Conservation (phyloP, 2,888 invertebrate genomes). For the Cheilosia vulpina region DNA sequence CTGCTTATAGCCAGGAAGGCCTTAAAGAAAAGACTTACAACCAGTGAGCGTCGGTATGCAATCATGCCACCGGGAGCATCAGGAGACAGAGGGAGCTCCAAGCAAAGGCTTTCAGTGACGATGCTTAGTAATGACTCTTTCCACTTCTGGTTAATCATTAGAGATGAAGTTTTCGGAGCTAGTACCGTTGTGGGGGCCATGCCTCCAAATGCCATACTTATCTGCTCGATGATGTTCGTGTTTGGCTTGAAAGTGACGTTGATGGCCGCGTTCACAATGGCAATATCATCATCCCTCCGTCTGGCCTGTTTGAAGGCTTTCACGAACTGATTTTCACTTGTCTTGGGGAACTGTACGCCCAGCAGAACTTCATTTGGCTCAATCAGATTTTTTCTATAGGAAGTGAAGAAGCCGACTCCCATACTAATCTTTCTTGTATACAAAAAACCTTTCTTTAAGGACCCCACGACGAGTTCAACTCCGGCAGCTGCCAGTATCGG, state of each 20-base stretch:
- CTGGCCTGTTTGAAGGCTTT: slow-evolving; percentile 96
- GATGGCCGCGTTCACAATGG: slow-evolving; percentile 95
- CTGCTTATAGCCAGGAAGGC: slow-evolving; percentile 87
- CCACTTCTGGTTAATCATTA: slow-evolving; percentile 87
- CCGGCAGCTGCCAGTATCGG: slow-evolving; percentile 94
- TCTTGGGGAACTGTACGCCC: slow-evolving; percentile 91
- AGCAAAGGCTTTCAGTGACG: slow-evolving; percentile 86
- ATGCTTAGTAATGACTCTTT: slow-evolving; percentile 86
- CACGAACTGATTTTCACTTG: slow-evolving; percentile 88
- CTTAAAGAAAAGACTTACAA: slow-evolving; percentile 90
- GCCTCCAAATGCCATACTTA: slow-evolving; percentile 93
- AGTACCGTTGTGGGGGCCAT: slow-evolving; percentile 94
- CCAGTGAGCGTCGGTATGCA: slow-evolving; percentile 90
- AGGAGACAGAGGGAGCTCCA: slow-evolving; percentile 90
- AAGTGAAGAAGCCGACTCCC: slow-evolving; percentile 92
- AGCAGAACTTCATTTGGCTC: slow-evolving; percentile 91
- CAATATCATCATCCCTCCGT: slow-evolving; percentile 96
- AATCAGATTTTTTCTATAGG: slow-evolving; percentile 92
- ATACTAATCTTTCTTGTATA: slow-evolving; percentile 86
- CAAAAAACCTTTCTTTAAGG: slow-evolving; percentile 84
- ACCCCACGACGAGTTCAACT: slow-evolving; percentile 87
- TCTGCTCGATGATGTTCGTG: slow-evolving; percentile 85
- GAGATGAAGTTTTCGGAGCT: slow-evolving; percentile 87
- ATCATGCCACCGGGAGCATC: slow-evolving; percentile 94
- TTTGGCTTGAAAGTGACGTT: slow-evolving; percentile 87